Base-by-base conservation (phyloP, 2,888 invertebrate genomes). In the Lasius platythorax region DNA sequence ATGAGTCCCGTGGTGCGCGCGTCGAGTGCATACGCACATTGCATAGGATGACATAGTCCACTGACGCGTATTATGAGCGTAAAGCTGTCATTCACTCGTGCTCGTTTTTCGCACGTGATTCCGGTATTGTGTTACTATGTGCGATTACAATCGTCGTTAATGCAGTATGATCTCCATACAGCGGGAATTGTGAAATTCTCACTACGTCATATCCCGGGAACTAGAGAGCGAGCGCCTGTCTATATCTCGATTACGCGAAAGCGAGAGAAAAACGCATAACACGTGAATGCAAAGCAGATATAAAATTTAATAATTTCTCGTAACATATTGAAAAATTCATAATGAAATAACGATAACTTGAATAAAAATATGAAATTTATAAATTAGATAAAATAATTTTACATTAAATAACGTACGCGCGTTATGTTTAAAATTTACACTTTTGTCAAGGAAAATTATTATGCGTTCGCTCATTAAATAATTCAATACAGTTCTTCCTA, bases 61-160 rank as follows among this genome's bases (percentile, higher is more conserved):
- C 63, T 56, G 61, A 76, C 64, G 83, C 70, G 50, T 33, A 46
- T 53, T 43, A 30, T 23, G 12, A 23, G n/a, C 40, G 43, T 23
- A n/a, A 56, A 33, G 58, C 63, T 9, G 53, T 33, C 85, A 81
- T 58, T 75, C 79, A 72, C 58, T 23, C 40, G 37, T 53, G 78
- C 68, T 82, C 78, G n/a, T 79, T 74, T 63, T 68, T 58, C 68
- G 68, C 85, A 85, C 86, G 86, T 86, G 82, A 86, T 78, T 64
- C 78, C 78, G 82, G 85, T 79, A 53, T 85, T 82, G 73, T 46
- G 18, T 86, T 86, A 85, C 84, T 43, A 33, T n/a, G 18, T 23
- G 43, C 67, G 67, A 84, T 79, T 79, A 68, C 50, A 74, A 74
- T 43, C 66, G 50, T 58, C 11, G 33, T 58, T 64, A 74, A 66